Base-by-base conservation (phyloP, 2,888 invertebrate species). In the Liposcelis brunnea region DNA sequence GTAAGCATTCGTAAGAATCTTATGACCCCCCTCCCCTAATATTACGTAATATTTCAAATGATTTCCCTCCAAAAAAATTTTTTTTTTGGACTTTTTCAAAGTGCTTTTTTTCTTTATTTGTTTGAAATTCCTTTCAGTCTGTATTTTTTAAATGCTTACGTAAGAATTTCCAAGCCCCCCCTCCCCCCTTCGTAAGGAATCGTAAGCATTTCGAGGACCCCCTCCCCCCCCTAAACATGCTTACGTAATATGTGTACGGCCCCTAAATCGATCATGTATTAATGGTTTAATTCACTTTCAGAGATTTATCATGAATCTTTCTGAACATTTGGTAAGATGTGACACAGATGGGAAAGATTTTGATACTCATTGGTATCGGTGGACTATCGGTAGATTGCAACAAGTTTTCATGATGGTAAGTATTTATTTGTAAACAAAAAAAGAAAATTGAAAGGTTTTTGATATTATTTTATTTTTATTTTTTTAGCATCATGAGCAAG, bases 231-330 rank as follows among this genome's bases (percentile, higher is more conserved):
- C n/a, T n/a, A n/a, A n/a, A n/a, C n/a, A n/a, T n/a, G n/a, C n/a
- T n/a, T n/a, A n/a, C n/a, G n/a, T n/a, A n/a, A n/a, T n/a, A n/a
- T n/a, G n/a, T n/a, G n/a, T n/a, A n/a, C n/a, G n/a, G n/a, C n/a
- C n/a, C n/a, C n/a, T n/a, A n/a, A n/a, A n/a, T n/a, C n/a, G n/a
- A n/a, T n/a, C 2, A 21, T 2, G 11, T 40, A 7, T 44, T 5
- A 19, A 36, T 1, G n/a, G 34, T 31, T 33, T n/a, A 35, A 2
- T 2, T 8, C 38, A 10, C 42, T 61, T 62, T 18, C 61, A 77
- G 74, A 75, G 95, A 49, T 97, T 98, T 68, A 95, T 95, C 53
- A 94, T 95, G 84, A 87, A 94, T 55, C 69, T 98, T 52, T 91
- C 93, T 0, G 94, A 97, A 63, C 94, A 97, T 68, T 73, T 97